Conservation (phyloP, 2,113 vertebrate species). For the Oenanthe oenanthe region DNA sequence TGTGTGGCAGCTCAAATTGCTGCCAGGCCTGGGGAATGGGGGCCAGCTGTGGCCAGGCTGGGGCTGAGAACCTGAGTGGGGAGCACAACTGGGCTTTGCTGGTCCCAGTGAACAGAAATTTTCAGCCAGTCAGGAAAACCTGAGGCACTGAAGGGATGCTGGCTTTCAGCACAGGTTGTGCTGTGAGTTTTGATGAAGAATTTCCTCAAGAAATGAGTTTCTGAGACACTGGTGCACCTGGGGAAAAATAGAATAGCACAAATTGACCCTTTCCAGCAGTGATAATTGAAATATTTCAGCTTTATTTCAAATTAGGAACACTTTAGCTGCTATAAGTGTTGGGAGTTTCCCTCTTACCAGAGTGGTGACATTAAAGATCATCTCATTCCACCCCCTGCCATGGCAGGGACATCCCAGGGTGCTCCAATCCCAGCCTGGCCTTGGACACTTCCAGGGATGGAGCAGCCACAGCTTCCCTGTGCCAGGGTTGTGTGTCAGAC, state of each 20-base stretch:
- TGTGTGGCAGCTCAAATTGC: not conserved
- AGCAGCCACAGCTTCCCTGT: not conserved
- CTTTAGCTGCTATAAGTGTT: too few species aligned
- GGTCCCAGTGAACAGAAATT: not conserved
- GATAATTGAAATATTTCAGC: not conserved
- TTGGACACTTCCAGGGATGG: not conserved
- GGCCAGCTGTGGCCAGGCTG: not conserved
- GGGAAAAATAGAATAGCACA: not conserved
- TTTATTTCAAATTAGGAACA: not conserved
- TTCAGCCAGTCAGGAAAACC: not conserved
- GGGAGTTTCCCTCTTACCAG: not conserved
- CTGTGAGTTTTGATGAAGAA: not conserved
- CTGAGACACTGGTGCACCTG: not conserved
- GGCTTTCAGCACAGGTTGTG: not conserved
- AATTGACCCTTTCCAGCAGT: not conserved
- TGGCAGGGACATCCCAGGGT: not conserved
- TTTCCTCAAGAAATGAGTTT: not conserved
- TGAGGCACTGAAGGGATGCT: not conserved
- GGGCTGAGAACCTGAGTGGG: accelerated
- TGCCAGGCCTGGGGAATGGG: not conserved
- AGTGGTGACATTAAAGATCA: not conserved
- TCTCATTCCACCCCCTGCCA: not conserved
- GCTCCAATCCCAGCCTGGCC: not conserved
- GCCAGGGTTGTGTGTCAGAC: not conserved
- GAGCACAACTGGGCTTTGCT: not conserved